A percentile compares a stretch with the other conserved stretches of the same genome.
Conservation (phyloP, 1,140 invertebrate species). For the Drosophila sturtevanti region DNA sequence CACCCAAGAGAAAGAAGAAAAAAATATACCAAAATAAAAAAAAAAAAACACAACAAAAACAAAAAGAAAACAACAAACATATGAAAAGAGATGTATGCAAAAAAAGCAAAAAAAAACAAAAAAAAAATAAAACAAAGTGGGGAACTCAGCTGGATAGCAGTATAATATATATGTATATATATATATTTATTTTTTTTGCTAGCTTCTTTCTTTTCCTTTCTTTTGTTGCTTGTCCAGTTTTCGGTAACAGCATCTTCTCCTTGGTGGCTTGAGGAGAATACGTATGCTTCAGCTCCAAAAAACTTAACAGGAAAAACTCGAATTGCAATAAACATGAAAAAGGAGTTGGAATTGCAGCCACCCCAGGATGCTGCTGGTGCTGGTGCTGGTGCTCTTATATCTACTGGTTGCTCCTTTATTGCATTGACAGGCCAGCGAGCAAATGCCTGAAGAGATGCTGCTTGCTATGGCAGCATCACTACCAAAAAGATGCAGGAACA, state of each 20-base stretch:
- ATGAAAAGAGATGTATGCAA: conserved; percentile 54
- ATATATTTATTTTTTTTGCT: conserved; percentile 8
- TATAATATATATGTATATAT: too few species aligned
- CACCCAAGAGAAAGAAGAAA: conserved; percentile 29
- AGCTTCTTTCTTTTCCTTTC: neutral
- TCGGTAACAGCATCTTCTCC: neutral
- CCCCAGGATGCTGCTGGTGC: conserved; percentile 23
- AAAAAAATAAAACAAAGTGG: conserved; percentile 46
- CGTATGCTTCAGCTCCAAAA: conserved; percentile 3
- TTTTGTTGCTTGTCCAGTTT: conserved; percentile 14
- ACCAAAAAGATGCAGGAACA: conserved; percentile 27
- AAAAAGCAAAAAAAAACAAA: conserved; percentile 33
- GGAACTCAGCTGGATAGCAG: conserved; percentile 47
- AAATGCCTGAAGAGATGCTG: conserved; percentile 17
- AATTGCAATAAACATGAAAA: conserved; percentile 75
- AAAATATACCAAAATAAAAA: conserved; percentile 3
- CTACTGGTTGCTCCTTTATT: conserved; percentile 72
- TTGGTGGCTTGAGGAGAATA: conserved; percentile 1
- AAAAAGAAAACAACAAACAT: conserved; percentile 9
- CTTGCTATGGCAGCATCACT: neutral
- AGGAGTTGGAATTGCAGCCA: conserved; percentile 34
- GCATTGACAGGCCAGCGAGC: conserved; percentile 70
- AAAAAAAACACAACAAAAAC: too few species aligned
- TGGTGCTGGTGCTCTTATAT: conserved; percentile 51
- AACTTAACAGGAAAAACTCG: conserved; percentile 37